These are phyloP conservation scores for Zoanthus solanderi DNA, from an alignment of 92 coral and sea anemone genomes.

Conservation along the genomic window DNA sequence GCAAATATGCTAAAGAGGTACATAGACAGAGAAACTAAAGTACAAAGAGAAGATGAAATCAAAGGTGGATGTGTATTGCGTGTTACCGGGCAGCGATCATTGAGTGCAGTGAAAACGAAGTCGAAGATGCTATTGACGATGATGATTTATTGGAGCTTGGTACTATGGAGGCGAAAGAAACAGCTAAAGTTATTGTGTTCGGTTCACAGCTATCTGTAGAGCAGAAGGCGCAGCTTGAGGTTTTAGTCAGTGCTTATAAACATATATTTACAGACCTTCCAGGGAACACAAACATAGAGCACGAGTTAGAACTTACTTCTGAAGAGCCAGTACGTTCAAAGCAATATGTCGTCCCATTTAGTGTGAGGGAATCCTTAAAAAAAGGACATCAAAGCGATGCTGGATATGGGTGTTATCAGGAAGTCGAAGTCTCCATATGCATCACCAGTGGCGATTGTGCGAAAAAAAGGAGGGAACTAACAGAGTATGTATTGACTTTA, in stretches of 20 bases:
- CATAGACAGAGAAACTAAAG: conserved; percentile 19
- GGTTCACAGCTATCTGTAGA: neutral
- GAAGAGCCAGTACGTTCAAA: neutral
- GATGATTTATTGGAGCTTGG: no score
- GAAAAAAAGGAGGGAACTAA: conserved; percentile 45
- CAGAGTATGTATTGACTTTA: conserved; percentile 43
- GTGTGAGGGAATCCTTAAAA: conserved; percentile 42
- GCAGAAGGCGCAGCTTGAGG: conserved; percentile 17
- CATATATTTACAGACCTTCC: conserved; percentile 40
- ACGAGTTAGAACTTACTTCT: conserved; percentile 45
- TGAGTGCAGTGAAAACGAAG: conserved; percentile 38
- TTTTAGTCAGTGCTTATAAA: neutral
- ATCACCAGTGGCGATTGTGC: conserved; percentile 29
- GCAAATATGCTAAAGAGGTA: conserved; percentile 48
- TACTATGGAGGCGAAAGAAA: no score
- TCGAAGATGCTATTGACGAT: neutral
- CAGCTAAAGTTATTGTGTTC: no score
- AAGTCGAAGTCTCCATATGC: conserved; percentile 48
- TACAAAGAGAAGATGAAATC: conserved; percentile 4
- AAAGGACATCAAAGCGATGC: conserved; percentile 36
- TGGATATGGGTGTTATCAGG: conserved; percentile 43
- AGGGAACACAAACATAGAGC: conserved; percentile 47
- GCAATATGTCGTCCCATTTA: neutral
- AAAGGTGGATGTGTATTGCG: conserved; percentile 18
- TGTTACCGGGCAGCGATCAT: conserved; percentile 37